Conservation (phyloP, 2,113 vertebrate genomes). For the Hippopotamus amphibius region DNA sequence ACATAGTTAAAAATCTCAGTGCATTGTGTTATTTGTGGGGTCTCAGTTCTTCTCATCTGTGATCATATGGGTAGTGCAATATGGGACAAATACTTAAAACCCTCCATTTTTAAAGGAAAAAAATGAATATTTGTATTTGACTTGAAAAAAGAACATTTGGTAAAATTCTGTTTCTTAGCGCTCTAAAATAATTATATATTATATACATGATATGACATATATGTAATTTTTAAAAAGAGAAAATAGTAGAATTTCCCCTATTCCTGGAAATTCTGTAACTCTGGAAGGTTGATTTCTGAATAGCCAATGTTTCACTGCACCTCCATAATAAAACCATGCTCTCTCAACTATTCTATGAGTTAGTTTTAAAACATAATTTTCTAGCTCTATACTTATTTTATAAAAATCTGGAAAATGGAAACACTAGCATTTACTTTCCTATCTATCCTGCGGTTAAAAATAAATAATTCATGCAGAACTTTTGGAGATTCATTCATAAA, state of each 20-base stretch:
- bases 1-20: not conserved
- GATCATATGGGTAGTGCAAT: not conserved
- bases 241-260: no score
- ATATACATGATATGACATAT: no score
- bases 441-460: constrained; percentile 19
- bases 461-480: constrained; percentile 50
- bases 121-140: no score
- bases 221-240: no score
- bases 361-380: constrained; percentile 38
- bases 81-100: not conserved
- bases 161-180: no score
- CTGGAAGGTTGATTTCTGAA: not conserved
- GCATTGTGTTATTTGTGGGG: not conserved
- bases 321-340: not conserved
- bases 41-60: not conserved
- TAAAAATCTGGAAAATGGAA: not conserved
- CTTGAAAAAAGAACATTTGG: no score
- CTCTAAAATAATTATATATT: no score
- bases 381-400: not conserved
- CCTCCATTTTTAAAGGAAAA: no score
- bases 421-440: constrained; percentile 39
- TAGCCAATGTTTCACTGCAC: not conserved
- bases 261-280: not conserved
- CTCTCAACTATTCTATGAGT: not conserved
- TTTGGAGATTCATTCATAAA: constrained; percentile 37